Percentiles rank a stretch among this genome's conserved stretches.
phyloP scores from a whole-genome alignment of 2,888 invertebrate species.

The Limnephilus lunatus region DNA sequence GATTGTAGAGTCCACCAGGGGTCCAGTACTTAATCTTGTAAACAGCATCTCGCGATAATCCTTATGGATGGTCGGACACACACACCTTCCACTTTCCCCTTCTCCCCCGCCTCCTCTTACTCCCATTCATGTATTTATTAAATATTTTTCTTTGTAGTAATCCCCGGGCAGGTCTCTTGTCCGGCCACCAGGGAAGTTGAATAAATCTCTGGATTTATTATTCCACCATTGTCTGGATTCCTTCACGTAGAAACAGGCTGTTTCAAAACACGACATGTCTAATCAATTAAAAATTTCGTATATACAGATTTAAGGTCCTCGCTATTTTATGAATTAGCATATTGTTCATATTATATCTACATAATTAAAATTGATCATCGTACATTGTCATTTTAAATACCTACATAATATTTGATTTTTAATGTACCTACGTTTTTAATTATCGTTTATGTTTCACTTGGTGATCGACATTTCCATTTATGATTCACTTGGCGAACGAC shows the following conservation, averaged over 20 bases:
- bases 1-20: slow-evolving; percentile 12
- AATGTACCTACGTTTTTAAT: neutral
- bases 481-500: no score
- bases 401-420: neutral
- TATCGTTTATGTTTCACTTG: neutral
- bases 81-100: slow-evolving; percentile 42
- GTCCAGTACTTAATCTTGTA: slow-evolving; percentile 52
- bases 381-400: neutral
- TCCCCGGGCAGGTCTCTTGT: slow-evolving; percentile 14
- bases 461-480: neutral
- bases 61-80: slow-evolving; percentile 55
- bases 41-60: slow-evolving; percentile 45
- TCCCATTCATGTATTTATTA: slow-evolving; percentile 18
- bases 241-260: slow-evolving; percentile 12
- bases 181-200: slow-evolving; percentile 58
- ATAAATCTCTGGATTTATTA: slow-evolving; percentile 61
- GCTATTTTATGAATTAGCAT: neutral
- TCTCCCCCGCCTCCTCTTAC: neutral
- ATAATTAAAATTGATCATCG: neutral
- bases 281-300: neutral
- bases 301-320: neutral
- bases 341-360: neutral
- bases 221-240: slow-evolving; percentile 34
- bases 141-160: slow-evolving; percentile 30
- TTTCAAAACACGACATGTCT: neutral